These are phyloP conservation scores for Varecia variegata DNA, from an alignment of 2,797 vertebrate species.

Conservation along the genomic window DNA sequence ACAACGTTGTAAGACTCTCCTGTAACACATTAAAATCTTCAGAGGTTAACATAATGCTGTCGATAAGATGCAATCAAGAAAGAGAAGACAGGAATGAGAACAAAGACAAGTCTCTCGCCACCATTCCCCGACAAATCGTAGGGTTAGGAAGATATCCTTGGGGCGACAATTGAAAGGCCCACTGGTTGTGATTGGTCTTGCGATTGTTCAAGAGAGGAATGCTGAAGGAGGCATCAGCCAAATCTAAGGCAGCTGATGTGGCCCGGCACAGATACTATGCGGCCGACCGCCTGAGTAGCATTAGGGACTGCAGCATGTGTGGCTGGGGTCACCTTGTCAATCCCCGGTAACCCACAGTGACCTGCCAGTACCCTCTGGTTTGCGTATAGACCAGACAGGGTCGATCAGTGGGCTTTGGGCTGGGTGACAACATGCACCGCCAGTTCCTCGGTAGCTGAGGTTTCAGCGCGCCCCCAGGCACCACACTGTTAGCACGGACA, in stretches of 20 bases:
- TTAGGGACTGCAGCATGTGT: background rate
- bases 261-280: background rate
- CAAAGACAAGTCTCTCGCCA: background rate
- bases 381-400: background rate
- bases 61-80: background rate
- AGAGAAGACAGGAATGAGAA: background rate
- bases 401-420: background rate
- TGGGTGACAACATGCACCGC: background rate
- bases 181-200: no score
- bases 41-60: background rate
- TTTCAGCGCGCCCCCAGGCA: background rate
- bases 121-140: no score
- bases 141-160: no score
- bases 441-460: background rate
- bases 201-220: no score
- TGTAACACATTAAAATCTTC: background rate
- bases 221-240: background rate
- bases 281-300: background rate
- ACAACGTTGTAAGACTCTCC: background rate
- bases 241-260: background rate
- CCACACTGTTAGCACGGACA: background rate
- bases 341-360: background rate
- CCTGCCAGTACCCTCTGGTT: background rate
- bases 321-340: background rate
- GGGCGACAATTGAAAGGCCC: no score